These are phyloP conservation scores for Holocentrus rufus DNA, from an alignment of 2,797 vertebrate species.

Conservation along the genomic window DNA sequence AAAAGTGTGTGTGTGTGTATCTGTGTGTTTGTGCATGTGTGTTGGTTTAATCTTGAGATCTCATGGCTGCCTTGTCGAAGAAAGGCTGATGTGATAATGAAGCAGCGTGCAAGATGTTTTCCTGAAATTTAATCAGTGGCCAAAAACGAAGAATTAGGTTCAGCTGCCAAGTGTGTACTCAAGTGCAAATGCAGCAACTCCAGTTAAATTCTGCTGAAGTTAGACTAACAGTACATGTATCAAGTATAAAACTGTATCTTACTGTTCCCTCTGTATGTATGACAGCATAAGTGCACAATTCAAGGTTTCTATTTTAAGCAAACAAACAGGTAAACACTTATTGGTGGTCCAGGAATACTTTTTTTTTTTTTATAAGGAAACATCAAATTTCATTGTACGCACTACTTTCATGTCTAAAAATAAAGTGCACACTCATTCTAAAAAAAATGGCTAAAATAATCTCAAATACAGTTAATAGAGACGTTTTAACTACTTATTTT, in stretches of 20 bases:
- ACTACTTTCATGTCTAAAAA: neutral
- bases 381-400: neutral
- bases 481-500: neutral
- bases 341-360: no score
- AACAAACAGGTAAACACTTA: no score
- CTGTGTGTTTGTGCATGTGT: neutral
- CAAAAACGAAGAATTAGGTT: neutral
- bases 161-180: neutral
- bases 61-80: constrained; percentile 15
- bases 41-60: constrained; percentile 20
- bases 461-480: neutral
- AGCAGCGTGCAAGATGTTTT: constrained; percentile 31
- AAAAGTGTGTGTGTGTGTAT: constrained; percentile 6
- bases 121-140: constrained; percentile 22
- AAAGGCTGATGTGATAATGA: constrained; percentile 8
- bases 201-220: no score
- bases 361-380: neutral
- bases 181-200: neutral
- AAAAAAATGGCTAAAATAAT: neutral
- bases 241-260: neutral
- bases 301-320: no score
- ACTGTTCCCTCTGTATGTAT: no score
- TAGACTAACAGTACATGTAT: neutral
- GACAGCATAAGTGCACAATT: no score
- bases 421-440: neutral